Base-by-base conservation (phyloP, 1,140 invertebrate genomes). In the Penaeus indicus region DNA sequence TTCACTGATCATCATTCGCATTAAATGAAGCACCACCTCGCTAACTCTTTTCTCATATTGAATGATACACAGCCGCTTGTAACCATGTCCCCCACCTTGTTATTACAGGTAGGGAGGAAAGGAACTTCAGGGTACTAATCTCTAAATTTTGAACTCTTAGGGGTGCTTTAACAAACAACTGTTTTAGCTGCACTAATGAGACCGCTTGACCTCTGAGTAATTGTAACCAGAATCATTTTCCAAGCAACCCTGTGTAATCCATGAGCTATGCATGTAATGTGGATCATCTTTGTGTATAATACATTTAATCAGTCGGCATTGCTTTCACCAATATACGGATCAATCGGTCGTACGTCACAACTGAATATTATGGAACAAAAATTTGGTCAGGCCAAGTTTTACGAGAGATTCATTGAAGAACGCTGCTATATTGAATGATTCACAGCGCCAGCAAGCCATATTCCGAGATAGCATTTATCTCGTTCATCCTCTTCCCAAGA, bases 251-350 rank as follows among this genome's bases (percentile, higher is more conserved):
- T 64, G 63, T 64, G 63, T n/a, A 64, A n/a, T 64, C 63, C 63
- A 64, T 64, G 63, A 64, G 63, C 63, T 64, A 64, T 64, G 63
- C 63, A 64, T 64, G 63, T 64, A n/a, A 64, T n/a, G 63, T 64
- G 63, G 16, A 64, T n/a, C 63, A 64, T 64, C 16, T 64, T 64
- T 18, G 63, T 16, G n/a, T 18, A 64, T 64, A 64, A 64, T 18
- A 64, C 63, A 64, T n/a, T 16, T n/a, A 64, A 64, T 64, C 63
- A 16, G n/a, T n/a, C n/a, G n/a, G 63, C 63, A 64, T 64, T 16
- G 63, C 63, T 64, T 64, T 64, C 16, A n/a, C 16, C 63, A 64
- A n/a, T 64, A 64, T 64, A n/a, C 16, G n/a, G 63, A 16, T 64
- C 16, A 16, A 64, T 64, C 63, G n/a, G 63, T 64, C n/a, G 16